These are phyloP conservation scores for Python bivittatus DNA, from an alignment of 2,113 vertebrate species.

Conservation along the genomic window DNA sequence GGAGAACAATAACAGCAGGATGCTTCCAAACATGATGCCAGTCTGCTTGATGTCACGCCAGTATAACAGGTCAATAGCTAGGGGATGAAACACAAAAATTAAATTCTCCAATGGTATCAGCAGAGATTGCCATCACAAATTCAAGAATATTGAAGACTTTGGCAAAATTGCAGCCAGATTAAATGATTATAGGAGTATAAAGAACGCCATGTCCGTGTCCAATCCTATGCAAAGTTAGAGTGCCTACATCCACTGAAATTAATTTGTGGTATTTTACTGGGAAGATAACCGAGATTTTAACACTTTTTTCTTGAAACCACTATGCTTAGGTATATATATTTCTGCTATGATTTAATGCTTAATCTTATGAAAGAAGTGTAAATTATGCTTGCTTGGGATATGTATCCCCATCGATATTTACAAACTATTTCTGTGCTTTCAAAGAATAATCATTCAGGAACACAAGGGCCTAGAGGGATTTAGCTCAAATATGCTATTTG, in stretches of 20 bases:
- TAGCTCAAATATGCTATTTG: not conserved
- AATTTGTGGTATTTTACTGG: not conserved
- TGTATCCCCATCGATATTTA: not conserved
- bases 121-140: fast-evolving
- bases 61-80: constrained; percentile 95
- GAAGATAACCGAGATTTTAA: not conserved
- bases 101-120: fast-evolving
- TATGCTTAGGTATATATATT: not conserved
- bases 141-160: fast-evolving
- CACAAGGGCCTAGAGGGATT: not conserved
- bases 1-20: constrained; percentile 94
- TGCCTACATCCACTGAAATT: not conserved
- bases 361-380: not conserved
- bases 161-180: not conserved
- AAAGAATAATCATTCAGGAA: not conserved
- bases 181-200: not conserved
- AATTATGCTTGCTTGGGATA: not conserved
- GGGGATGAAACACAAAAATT: not conserved
- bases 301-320: not conserved
- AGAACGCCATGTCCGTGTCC: not conserved
- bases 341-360: not conserved
- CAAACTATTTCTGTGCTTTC: not conserved
- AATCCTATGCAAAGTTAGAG: not conserved
- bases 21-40: constrained; percentile 89
- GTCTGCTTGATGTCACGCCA: constrained; percentile 98